phyloP scores from a whole-genome alignment of 2,797 vertebrate genomes.

The Fistularia tabacaria region DNA sequence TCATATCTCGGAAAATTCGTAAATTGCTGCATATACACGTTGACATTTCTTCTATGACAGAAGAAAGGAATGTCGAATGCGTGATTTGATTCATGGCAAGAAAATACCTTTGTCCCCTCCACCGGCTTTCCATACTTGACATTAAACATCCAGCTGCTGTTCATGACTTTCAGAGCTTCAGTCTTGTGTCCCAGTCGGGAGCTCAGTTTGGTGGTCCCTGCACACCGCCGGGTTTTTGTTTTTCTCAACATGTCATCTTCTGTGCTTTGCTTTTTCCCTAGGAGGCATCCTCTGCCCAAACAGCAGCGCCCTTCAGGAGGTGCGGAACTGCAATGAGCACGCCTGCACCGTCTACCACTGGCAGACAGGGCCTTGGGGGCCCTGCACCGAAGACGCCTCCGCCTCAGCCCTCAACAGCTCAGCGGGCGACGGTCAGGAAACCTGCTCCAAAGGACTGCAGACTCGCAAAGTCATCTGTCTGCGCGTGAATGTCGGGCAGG shows the following conservation, averaged over 20 bases:
- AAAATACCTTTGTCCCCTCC: too few species aligned
- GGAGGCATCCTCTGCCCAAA: slow-evolving; percentile 89
- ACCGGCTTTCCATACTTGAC: too few species aligned
- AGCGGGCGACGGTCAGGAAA: slow-evolving; percentile 59
- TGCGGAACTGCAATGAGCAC: slow-evolving; percentile 92
- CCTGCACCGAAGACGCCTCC: slow-evolving; percentile 87
- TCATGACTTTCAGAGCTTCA: not conserved
- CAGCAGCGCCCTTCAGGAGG: slow-evolving; percentile 86
- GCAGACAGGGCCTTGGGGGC: slow-evolving; percentile 92
- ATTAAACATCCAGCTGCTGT: too few species aligned
- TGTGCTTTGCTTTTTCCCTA: slow-evolving; percentile 42
- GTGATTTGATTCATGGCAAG: too few species aligned
- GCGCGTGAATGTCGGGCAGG: slow-evolving; percentile 96
- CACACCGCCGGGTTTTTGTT: too few species aligned
- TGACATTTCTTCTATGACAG: too few species aligned
- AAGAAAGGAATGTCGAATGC: too few species aligned
- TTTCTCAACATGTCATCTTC: too few species aligned
- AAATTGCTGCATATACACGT: too few species aligned
- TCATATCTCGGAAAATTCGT: too few species aligned
- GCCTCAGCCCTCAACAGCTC: slow-evolving; percentile 82
- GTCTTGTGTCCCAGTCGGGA: too few species aligned
- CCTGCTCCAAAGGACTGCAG: slow-evolving; percentile 90
- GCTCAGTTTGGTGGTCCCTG: too few species aligned
- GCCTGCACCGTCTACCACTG: slow-evolving; percentile 96
- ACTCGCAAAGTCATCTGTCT: slow-evolving; percentile 98